Base-by-base conservation (phyloP, 2,888 invertebrate genomes). In the Cerastis rubricosa region DNA sequence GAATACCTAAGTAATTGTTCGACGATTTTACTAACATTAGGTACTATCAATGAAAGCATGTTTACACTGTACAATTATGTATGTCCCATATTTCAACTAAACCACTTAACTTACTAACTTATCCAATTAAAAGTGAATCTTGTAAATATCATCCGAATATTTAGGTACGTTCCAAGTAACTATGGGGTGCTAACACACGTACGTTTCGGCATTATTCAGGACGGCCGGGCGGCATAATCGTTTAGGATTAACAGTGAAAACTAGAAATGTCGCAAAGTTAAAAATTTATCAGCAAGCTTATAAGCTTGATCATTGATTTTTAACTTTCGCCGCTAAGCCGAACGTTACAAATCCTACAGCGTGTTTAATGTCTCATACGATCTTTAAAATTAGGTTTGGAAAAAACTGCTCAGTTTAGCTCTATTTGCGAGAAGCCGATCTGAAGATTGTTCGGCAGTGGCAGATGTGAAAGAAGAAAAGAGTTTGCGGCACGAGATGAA, bases 51-150 rank as follows among this genome's bases (percentile, higher is more conserved):
- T 54, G n/a, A 1, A 54, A 35, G 3, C 17, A 61, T 49, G n/a
- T 61, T 76, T 43, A 9, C 29, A 22, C 6, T 25, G 25, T 29
- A 17, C 43, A 49, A 76, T 25, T 49, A 49, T n/a, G n/a, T n/a
- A n/a, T n/a, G 29, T 69, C 9, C 70, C 29, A 73, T 74, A 82
- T 67, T 66, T 70, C 54, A 87, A 75, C 43, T 25, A 65, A 65
- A 67, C 63, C 47, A 54, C 22, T 71, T 57, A 49, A 67, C 59
- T 29, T 47, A 25, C 40, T 11, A 87, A 85, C 71, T 83, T 83
- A 76, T 83, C 72, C 72, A 83, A 87, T 87, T 74, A 66, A 76
- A 70, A 73, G 29, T 61, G 49, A 75, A 71, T 63, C 61, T 68
- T 73, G 64, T 73, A 61, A 71, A 66, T 72, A 84, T 40, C 17